Percentiles rank a stretch among this genome's conserved stretches.
phyloP scores from a whole-genome alignment of 2,888 invertebrate species.

The Harmothoe impar region DNA sequence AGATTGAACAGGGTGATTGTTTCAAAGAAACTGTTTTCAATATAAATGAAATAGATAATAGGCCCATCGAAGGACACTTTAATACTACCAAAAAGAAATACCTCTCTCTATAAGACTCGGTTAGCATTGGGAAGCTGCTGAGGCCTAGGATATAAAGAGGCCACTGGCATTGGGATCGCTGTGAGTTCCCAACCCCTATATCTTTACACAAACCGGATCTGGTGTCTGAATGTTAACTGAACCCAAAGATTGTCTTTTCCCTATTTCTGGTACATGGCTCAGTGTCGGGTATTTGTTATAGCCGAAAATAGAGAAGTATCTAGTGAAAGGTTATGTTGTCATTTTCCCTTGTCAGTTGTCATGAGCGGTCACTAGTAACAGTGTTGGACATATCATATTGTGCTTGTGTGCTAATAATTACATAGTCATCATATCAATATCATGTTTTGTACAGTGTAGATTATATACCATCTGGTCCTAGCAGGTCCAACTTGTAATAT shows the following conservation, averaged over 20 bases:
- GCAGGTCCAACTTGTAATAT: background rate
- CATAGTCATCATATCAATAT: conserved; percentile 59
- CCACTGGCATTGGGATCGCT: background rate
- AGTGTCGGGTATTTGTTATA: conserved; percentile 3
- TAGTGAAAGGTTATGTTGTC: conserved; percentile 48
- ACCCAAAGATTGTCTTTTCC: conserved; percentile 22
- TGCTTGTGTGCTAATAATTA: conserved; percentile 52
- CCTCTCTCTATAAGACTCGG: conserved; percentile 17
- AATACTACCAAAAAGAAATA: conserved; percentile 33
- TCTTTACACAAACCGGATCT: background rate
- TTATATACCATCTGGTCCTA: background rate
- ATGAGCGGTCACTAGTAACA: conserved; percentile 53
- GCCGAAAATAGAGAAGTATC: conserved; percentile 4
- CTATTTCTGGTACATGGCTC: conserved; percentile 44
- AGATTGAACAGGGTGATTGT: conserved; percentile 38
- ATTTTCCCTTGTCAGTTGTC: conserved; percentile 54
- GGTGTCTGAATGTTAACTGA: background rate
- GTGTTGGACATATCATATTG: conserved; percentile 63
- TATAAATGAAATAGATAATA: background rate
- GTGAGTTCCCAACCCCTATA: background rate
- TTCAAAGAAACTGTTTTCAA: background rate
- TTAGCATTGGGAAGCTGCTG: background rate
- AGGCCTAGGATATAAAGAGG: background rate
- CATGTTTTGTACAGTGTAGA: conserved; percentile 59
- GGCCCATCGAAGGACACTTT: background rate